phyloP scores from a whole-genome alignment of 2,888 invertebrate species.

The Rutpela maculata region DNA sequence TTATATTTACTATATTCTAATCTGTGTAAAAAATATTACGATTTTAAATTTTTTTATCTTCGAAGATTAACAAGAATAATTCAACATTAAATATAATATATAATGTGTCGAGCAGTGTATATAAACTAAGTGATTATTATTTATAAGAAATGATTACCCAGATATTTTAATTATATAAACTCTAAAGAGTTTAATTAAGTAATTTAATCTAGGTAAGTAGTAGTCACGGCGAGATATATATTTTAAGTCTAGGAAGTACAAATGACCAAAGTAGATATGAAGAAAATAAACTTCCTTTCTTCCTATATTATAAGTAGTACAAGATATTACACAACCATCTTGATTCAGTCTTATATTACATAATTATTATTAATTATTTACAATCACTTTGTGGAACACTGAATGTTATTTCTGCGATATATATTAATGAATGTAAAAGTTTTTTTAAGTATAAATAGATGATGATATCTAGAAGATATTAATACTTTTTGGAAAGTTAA shows the following conservation, averaged over 20 bases:
- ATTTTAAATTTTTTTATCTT: no score
- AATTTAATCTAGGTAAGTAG: conserved; percentile 3
- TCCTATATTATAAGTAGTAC: conserved; percentile 37
- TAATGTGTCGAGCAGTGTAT: no score
- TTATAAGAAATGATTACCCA: not conserved
- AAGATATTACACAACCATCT: conserved; percentile 26
- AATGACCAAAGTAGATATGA: not conserved
- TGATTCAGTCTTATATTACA: conserved; percentile 18
- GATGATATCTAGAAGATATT: conserved; percentile 8
- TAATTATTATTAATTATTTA: conserved; percentile 29
- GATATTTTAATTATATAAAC: not conserved
- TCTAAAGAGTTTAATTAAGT: not conserved
- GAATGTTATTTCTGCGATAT: not conserved
- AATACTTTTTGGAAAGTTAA: conserved; percentile 14
- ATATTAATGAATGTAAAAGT: not conserved
- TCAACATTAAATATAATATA: no score
- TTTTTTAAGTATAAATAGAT: not conserved
- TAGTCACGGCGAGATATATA: not conserved
- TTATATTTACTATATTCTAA: no score
- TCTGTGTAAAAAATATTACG: no score
- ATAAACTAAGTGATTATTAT: not conserved
- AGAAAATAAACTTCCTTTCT: conserved; percentile 37
- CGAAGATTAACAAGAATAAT: no score
- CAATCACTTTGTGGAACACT: conserved; percentile 34
- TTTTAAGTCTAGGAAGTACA: conserved; percentile 18